A percentile compares a stretch with the other conserved stretches of the same genome.
Conservation (phyloP, 1,140 invertebrate species). For the Whitmania pigra region DNA sequence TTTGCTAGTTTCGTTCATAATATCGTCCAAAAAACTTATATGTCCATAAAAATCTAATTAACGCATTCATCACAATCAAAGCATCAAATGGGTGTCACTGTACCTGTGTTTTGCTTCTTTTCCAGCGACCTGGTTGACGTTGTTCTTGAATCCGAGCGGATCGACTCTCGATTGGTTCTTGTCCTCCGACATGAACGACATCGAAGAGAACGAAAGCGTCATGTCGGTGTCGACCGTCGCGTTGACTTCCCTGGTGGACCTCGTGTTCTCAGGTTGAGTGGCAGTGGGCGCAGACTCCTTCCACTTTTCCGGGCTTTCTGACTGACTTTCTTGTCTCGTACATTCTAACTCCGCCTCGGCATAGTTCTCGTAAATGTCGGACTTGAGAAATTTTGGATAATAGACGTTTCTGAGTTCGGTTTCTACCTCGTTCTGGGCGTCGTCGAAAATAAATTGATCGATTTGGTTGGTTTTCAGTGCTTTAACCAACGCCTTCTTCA, state of each 20-base stretch:
- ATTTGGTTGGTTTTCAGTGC: slow-evolving; percentile 57
- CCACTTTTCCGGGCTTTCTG: neutral
- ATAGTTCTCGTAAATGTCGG: slow-evolving; percentile 76
- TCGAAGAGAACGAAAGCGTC: slow-evolving; percentile 3
- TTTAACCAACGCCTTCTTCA: slow-evolving; percentile 65
- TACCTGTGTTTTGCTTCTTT: too few species aligned
- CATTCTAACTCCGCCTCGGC: slow-evolving; percentile 54
- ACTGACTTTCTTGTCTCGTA: slow-evolving; percentile 40
- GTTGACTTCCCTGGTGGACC: neutral
- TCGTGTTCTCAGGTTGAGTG: neutral
- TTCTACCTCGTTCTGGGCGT: slow-evolving; percentile 61
- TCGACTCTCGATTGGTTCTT: neutral
- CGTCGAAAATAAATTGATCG: slow-evolving; percentile 50
- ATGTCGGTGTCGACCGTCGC: neutral
- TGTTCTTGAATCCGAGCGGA: too few species aligned
- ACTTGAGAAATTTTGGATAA: slow-evolving; percentile 77
- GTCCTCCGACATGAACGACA: slow-evolving; percentile 1
- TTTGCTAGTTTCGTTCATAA: too few species aligned
- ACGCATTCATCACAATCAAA: too few species aligned
- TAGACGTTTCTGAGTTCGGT: slow-evolving; percentile 66
- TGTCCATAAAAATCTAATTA: too few species aligned
- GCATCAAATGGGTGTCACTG: too few species aligned
- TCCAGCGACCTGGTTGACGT: too few species aligned
- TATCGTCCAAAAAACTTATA: too few species aligned
- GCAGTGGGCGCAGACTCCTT: neutral